Conservation (phyloP, 2,797 vertebrate species). For the Natrix natrix region DNA sequence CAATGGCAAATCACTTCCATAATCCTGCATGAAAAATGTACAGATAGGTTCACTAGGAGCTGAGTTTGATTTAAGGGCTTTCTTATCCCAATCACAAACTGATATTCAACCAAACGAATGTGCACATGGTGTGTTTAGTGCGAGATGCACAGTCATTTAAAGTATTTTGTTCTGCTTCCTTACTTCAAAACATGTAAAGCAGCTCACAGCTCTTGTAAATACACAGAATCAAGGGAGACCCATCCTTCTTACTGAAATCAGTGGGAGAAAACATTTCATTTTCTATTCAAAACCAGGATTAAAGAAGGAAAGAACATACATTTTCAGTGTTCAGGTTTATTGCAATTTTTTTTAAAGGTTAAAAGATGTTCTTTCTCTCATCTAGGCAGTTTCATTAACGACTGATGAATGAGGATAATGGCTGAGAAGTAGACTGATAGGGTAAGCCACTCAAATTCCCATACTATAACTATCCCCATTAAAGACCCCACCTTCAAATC, state of each 20-base stretch:
- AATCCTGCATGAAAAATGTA: neutral
- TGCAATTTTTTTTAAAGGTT: neutral
- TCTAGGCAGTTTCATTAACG: neutral
- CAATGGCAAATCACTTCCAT: neutral
- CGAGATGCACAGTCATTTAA: neutral
- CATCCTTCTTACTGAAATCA: too few relatives aligned
- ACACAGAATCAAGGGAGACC: neutral
- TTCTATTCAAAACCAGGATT: neutral
- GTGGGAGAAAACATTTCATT: neutral
- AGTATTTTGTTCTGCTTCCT: neutral
- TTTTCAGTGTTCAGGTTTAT: neutral
- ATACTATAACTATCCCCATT: neutral
- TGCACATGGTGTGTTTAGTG: neutral
- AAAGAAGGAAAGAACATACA: neutral
- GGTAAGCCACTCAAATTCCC: neutral
- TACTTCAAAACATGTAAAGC: neutral
- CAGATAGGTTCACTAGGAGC: neutral
- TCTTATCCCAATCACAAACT: neutral
- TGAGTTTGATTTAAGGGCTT: neutral
- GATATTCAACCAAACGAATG: neutral
- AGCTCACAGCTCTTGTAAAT: neutral
- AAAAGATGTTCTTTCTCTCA: neutral
- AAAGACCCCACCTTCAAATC: neutral
- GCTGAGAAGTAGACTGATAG: neutral
- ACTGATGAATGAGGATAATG: neutral